Percentiles rank a stretch among this genome's conserved stretches.
These are phyloP conservation scores for Drosophila cardini DNA, from an alignment of 1,140 invertebrate species.

Conservation along the genomic window DNA sequence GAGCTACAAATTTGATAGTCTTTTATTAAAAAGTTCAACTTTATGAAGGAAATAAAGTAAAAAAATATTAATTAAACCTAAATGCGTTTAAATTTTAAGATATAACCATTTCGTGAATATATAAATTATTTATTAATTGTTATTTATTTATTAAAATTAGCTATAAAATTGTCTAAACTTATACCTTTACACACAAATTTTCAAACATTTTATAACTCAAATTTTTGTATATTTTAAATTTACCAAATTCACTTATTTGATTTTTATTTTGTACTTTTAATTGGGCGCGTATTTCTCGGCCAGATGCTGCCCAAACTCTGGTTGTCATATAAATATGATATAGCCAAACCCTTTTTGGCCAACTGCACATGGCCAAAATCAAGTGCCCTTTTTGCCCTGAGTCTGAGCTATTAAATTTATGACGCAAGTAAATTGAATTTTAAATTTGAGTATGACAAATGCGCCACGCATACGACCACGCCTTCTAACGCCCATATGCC, in stretches of 20 bases:
- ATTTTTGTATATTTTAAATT: background rate
- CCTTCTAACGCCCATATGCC: background rate
- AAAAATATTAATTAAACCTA: background rate
- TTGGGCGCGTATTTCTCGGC: background rate
- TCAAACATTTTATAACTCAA: too few relatives aligned
- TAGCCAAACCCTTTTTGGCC: slow-evolving; percentile 10
- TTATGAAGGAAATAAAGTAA: background rate
- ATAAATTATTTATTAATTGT: too few relatives aligned
- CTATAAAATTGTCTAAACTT: too few relatives aligned
- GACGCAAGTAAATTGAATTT: slow-evolving; percentile 83
- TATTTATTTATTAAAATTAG: too few relatives aligned
- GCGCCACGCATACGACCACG: slow-evolving; percentile 50
- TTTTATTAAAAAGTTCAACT: slow-evolving; percentile 28
- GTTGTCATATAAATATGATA: slow-evolving; percentile 19
- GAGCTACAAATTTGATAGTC: slow-evolving; percentile 9
- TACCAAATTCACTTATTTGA: background rate
- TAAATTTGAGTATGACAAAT: slow-evolving; percentile 84
- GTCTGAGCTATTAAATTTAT: slow-evolving; percentile 77
- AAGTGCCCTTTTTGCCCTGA: slow-evolving; percentile 51
- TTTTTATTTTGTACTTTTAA: slow-evolving; percentile 3
- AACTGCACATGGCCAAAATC: slow-evolving; percentile 55
- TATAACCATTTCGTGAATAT: too few relatives aligned
- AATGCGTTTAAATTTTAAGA: background rate
- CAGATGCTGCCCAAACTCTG: slow-evolving; percentile 7
- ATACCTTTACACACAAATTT: too few relatives aligned